These are phyloP conservation scores for Ovis canadensis DNA, from an alignment of 2,113 vertebrate species.

Conservation along the genomic window DNA sequence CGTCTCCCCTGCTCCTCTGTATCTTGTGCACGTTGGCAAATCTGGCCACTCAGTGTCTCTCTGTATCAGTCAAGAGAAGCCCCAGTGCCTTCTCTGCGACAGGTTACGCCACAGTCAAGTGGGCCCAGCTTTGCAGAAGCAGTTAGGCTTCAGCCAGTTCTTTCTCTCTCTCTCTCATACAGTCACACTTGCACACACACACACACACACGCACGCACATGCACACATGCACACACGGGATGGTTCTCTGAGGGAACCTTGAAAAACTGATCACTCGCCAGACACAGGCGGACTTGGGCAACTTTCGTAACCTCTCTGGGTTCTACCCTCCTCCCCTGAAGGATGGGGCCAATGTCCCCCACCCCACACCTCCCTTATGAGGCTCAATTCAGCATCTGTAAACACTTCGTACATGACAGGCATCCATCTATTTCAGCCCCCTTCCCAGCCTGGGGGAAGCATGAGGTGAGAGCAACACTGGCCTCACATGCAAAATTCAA, in stretches of 20 bases:
- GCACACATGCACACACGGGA: neutral
- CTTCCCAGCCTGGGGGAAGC: neutral
- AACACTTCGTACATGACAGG: accelerated
- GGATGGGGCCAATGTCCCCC: accelerated
- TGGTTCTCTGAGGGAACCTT: neutral
- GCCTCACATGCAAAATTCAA: neutral
- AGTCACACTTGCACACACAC: no score
- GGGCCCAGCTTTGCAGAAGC: neutral
- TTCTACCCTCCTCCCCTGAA: neutral
- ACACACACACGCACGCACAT: accelerated
- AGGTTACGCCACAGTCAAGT: neutral
- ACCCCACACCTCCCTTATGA: neutral
- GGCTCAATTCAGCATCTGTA: neutral
- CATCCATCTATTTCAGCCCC: neutral
- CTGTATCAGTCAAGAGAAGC: neutral
- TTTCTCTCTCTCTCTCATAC: neutral
- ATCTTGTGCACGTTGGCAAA: neutral
- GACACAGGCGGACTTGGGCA: neutral
- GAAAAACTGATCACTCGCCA: neutral
- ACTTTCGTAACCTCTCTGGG: neutral
- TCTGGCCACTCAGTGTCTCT: neutral
- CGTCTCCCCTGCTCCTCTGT: neutral
- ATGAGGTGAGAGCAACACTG: neutral
- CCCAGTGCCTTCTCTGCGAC: neutral
- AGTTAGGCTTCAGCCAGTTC: neutral